Evolutionary conservation across 2,888 invertebrate species (phyloP).

Genomic region (Scaptomyza caliginosa): DNA sequence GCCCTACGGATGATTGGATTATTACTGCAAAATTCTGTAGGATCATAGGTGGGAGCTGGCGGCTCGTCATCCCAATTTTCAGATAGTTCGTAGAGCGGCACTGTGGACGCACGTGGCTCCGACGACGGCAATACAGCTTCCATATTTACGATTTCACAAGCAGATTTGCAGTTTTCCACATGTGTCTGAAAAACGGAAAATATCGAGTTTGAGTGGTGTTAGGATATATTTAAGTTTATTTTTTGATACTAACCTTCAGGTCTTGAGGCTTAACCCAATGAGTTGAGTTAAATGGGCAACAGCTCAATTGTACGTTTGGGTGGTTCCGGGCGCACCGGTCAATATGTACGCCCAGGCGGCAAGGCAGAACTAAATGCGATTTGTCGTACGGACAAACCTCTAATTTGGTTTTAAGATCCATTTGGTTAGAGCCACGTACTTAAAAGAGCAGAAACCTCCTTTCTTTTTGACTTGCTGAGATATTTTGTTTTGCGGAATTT

Average conservation of each 20-base stretch:
- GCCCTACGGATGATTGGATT: conserved; percentile 47
- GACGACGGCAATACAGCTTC: conserved; percentile 47
- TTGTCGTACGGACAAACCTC: conserved; percentile 85
- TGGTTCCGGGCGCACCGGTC: conserved; percentile 86
- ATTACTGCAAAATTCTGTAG: conserved; percentile 29
- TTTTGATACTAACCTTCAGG: conserved; percentile 43
- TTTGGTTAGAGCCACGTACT: not conserved
- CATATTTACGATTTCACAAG: conserved; percentile 28
- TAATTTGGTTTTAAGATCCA: not conserved
- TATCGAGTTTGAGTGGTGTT: not conserved
- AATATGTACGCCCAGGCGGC: conserved; percentile 85
- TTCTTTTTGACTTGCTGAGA: too few species aligned
- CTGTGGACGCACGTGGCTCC: not conserved
- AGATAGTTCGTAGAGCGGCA: not conserved
- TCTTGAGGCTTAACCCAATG: conserved; percentile 85
- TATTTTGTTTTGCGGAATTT: too few species aligned
- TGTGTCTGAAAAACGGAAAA: conserved; percentile 52
- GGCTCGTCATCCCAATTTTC: conserved; percentile 49
- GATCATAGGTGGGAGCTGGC: conserved; percentile 33
- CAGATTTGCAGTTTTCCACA: conserved; percentile 53
- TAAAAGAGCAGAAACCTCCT: too few species aligned
- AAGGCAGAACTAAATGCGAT: conserved; percentile 85
- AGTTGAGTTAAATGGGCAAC: conserved; percentile 86
- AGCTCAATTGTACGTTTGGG: conserved; percentile 80
- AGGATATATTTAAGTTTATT: not conserved